Evolutionary conservation across 1,140 invertebrate species (phyloP), one percentile per base, ranked within the genome.

Genomic region (Pentalonia nigronervosa): DNA sequence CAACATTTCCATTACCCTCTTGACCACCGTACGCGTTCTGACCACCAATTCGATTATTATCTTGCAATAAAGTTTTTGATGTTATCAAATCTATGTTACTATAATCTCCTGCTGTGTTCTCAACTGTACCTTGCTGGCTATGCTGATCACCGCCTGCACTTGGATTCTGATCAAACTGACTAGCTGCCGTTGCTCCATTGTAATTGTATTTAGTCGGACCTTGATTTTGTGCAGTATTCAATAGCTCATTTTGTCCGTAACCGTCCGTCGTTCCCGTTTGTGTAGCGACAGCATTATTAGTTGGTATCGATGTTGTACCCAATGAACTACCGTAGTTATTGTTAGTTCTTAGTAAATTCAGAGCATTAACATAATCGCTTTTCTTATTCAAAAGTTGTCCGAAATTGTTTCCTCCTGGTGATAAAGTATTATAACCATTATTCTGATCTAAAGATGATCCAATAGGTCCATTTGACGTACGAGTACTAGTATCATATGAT

Each of bases 171-270:
- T 14, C 30, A 48, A 87, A 48, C 25, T n/a, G 25, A 87, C 11
- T 48, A n/a, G 1, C 45, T 47, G 11, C 30, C 47, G 84, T n/a
- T 48, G 20, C 23, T 90, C 25, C 36, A 30, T 90, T 60, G 21
- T 53, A 90, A 60, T 45, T 45, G 20, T 67, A 30, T 56, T n/a
- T 25, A 2, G 34, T 25, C 4, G 25, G 21, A 45, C 89, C 36
- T 67, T 90, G 88, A 67, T 17, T 90, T 81, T 81, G 60, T 20
- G 67, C 90, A n/a, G 60, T 91, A 11, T 25, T 41, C 23, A 48
- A 48, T 45, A 91, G 30, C 0, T 90, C 89, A 0, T 47, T 91
- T 81, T 81, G 90, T 34, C 67, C 41, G 45, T 91, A 47, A 67
- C 25, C 23, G 25, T 90, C 53, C 3, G 30, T 14, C 7, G 30